These are phyloP conservation scores for Drosophila melanocephala DNA, from an alignment of 2,888 invertebrate species.

Conservation along the genomic window DNA sequence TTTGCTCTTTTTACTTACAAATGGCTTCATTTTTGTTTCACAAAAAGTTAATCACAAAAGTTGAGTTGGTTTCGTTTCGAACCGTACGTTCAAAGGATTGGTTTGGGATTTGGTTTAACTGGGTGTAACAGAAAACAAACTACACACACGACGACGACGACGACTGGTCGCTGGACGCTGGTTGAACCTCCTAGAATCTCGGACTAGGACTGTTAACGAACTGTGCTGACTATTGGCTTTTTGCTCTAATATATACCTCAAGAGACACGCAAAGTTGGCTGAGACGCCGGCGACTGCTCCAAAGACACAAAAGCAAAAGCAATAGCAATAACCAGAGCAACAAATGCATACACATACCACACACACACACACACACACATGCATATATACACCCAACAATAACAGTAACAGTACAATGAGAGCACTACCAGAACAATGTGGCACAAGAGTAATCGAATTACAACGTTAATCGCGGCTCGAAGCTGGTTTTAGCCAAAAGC, in stretches of 20 bases:
- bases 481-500: slow-evolving; percentile 71
- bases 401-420: slow-evolving; percentile 56
- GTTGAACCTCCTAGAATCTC: slow-evolving; percentile 86
- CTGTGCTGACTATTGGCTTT: slow-evolving; percentile 84
- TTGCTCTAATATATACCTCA: slow-evolving; percentile 85
- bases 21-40: slow-evolving; percentile 82
- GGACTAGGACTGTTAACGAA: slow-evolving; percentile 86
- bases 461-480: slow-evolving; percentile 76
- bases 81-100: slow-evolving; percentile 38
- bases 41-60: slow-evolving; percentile 68
- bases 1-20: slow-evolving; percentile 81
- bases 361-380: slow-evolving; percentile 18
- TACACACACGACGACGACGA: slow-evolving; percentile 73
- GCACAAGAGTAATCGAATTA: slow-evolving; percentile 79
- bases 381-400: slow-evolving; percentile 22
- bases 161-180: slow-evolving; percentile 68
- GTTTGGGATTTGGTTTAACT: slow-evolving; percentile 24
- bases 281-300: slow-evolving; percentile 59
- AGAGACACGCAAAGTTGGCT: slow-evolving; percentile 49
- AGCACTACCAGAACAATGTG: slow-evolving; percentile 75
- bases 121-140: slow-evolving; percentile 49
- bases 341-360: slow-evolving; percentile 24
- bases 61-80: slow-evolving; percentile 50
- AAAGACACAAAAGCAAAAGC: slow-evolving; percentile 53
- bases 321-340: slow-evolving; percentile 55